These are phyloP conservation scores for Platysternon megacephalum DNA, from an alignment of 2,113 vertebrate genomes.

Conservation along the genomic window DNA sequence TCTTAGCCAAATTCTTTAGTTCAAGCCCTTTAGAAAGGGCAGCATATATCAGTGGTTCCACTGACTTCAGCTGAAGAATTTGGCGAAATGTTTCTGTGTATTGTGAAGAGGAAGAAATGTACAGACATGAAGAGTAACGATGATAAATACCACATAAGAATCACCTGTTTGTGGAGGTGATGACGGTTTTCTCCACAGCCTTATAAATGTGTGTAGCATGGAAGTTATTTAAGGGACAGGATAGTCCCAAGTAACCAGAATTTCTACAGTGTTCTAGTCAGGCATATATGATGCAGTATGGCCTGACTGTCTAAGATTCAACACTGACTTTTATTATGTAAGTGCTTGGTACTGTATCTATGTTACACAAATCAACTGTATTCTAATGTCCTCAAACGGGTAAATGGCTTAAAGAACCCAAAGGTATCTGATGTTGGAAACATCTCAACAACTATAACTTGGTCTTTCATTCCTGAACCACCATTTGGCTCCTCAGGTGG, in stretches of 20 bases:
- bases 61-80: conserved; percentile 45
- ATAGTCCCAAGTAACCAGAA: conserved; percentile 21
- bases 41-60: conserved; percentile 47
- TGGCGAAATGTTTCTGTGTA: conserved; percentile 44
- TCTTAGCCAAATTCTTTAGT: conserved; percentile 37
- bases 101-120: conserved; percentile 57
- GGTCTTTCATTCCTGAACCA: background rate
- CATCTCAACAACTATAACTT: conserved; percentile 61
- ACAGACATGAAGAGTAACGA: conserved; percentile 61
- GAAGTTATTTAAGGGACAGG: conserved; percentile 59
- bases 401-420: background rate
- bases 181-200: conserved; percentile 41
- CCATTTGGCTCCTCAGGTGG: conserved; percentile 50
- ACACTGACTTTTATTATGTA: conserved; percentile 18
- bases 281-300: background rate
- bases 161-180: conserved; percentile 54
- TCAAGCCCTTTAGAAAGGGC: conserved; percentile 54
- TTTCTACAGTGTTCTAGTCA: conserved; percentile 16
- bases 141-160: conserved; percentile 60
- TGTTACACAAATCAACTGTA: background rate
- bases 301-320: background rate
- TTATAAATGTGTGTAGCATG: conserved; percentile 46
- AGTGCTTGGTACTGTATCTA: background rate
- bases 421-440: conserved; percentile 13
- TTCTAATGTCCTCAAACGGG: conserved; percentile 31